Evolutionary conservation across 2,113 vertebrate species (phyloP).

Genomic region (Pseudorectes ferrugineus): DNA sequence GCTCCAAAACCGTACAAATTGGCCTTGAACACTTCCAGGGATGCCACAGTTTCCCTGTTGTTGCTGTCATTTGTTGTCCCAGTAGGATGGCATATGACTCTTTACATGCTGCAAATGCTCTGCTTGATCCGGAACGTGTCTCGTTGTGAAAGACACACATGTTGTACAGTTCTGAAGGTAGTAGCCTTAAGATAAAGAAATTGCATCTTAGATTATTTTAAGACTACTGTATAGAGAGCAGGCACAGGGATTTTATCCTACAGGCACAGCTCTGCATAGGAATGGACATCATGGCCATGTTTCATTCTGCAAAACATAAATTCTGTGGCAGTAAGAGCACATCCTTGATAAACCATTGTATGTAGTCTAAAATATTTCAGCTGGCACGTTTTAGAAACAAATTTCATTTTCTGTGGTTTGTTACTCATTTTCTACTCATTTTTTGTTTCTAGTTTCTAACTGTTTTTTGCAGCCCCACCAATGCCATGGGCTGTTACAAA

Average conservation of each 20-base stretch:
- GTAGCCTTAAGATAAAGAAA: not conserved
- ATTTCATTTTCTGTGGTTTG: not conserved
- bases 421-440: not conserved
- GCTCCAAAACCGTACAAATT: not conserved
- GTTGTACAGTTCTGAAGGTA: not conserved
- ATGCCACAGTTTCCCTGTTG: not conserved
- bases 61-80: not conserved
- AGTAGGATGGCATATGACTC: not conserved
- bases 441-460: not conserved
- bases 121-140: rapidly evolving
- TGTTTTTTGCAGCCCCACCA: not conserved
- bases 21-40: not conserved
- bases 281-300: not conserved
- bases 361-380: not conserved
- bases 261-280: rapidly evolving
- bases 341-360: not conserved
- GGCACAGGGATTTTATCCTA: not conserved
- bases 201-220: rapidly evolving
- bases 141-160: rapidly evolving
- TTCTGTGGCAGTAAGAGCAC: not conserved
- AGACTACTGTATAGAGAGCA: not conserved
- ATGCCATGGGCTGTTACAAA: not conserved
- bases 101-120: not conserved
- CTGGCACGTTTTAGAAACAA: not conserved
- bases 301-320: not conserved